Percentiles rank a stretch among this genome's conserved stretches.
Conservation (phyloP, 2,888 invertebrate genomes). For the Apodemia zela region DNA sequence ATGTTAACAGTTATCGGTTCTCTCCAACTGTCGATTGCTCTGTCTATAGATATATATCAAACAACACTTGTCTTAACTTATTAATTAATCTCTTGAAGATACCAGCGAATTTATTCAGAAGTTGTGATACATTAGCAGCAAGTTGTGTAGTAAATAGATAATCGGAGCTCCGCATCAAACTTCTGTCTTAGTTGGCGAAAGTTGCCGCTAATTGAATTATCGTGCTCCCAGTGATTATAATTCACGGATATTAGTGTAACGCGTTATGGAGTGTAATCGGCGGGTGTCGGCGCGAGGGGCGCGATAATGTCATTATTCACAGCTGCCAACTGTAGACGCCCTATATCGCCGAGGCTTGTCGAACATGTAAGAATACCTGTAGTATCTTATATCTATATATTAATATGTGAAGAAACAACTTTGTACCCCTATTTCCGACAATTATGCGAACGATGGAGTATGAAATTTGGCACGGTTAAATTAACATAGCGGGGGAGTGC, state of each 20-base stretch:
- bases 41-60: not conserved
- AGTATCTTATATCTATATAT: no score
- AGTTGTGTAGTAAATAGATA: slow-evolving; percentile 5
- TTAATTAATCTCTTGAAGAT: not conserved
- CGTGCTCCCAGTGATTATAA: slow-evolving; percentile 1
- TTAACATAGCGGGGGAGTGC: no score
- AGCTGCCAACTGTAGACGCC: not conserved
- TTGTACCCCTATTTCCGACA: no score
- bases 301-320: not conserved
- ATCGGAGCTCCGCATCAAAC: not conserved
- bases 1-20: no score
- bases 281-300: not conserved
- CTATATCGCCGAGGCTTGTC: not conserved
- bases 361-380: not conserved
- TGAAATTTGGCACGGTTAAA: no score
- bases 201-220: slow-evolving; percentile 1
- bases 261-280: not conserved
- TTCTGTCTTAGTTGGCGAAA: slow-evolving; percentile 5
- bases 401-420: no score
- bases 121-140: not conserved
- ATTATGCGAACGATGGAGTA: no score
- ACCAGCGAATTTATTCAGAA: not conserved
- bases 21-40: no score
- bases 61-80: not conserved
- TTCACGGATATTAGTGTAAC: not conserved